Evolutionary conservation across 2,113 vertebrate species (phyloP), one percentile per base, ranked within the genome.

Genomic region (Phasianus colchicus): DNA sequence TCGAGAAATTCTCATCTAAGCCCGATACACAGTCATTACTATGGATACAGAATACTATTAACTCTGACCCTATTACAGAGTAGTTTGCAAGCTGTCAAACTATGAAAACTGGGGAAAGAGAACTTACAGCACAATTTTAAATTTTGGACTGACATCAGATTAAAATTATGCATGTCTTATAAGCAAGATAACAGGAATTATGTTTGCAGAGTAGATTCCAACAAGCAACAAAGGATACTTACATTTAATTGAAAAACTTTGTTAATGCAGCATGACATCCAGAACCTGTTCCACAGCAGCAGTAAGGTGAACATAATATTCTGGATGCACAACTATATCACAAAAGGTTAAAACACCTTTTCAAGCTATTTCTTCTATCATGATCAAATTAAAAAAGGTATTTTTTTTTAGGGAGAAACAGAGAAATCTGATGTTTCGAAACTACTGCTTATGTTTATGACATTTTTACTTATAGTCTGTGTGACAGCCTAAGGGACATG

Each of bases 281-380:
- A 97, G 97, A 98, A 97, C 94, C 97, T 96, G 96, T 96, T 97
- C 95, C 93, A 97, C 93, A 97, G 95, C 93, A 96, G 95, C 81
- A 96, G 77, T 86, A 96, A 96, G 77, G 97, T 93, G 95, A 97
- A 97, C 27, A 25, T 91, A 94, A 94, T 93, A 96, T 83, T 96
- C 96, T 97, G 94, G 92, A 97, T 93, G 78, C 94, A 95, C 88
- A 97, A 94, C 96, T 96, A 96, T 89, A 96, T 82, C 95, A 97
- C 79, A 97, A 97, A 98, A 97, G 96, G 97, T 97, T 97, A 96
- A 97, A 98, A 95, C 94, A 96, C 96, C 94, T 97, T 98, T 95
- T 84, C 73, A 97, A 96, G 89, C 95, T 88, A 95, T 88, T 96
- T 96, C 86, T 92, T 96, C 36, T 97, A 96, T 66, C 94, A 89